phyloP scores from a whole-genome alignment of 30 jellyfish, hydroid and myxozoan genomes.

The Turritopsis rubra region DNA sequence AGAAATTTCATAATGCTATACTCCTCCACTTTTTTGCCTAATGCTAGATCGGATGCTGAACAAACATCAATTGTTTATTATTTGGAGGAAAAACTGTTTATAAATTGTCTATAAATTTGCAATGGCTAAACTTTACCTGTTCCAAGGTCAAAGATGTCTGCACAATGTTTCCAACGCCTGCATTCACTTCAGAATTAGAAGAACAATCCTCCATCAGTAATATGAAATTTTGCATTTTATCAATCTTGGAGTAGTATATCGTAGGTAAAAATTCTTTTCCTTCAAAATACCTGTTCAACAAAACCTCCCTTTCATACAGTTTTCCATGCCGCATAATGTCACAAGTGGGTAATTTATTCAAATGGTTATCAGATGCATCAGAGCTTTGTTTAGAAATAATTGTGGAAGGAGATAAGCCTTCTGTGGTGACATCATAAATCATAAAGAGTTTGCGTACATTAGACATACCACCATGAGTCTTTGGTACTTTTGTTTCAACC shows the following conservation, averaged over 20 bases:
- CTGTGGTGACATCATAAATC: neutral
- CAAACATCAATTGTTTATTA: too few species aligned
- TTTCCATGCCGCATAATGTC: slow-evolving; percentile 14
- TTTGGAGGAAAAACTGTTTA: too few species aligned
- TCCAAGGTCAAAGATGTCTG: slow-evolving; percentile 3
- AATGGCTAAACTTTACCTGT: neutral
- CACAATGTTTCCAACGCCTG: neutral
- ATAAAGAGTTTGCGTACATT: neutral
- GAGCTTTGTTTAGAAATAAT: neutral
- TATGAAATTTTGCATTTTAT: neutral
- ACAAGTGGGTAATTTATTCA: neutral
- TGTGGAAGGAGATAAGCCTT: neutral
- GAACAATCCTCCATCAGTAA: slow-evolving; percentile 14
- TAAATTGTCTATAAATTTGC: too few species aligned
- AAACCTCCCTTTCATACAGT: slow-evolving; percentile 4
- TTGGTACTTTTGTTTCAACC: neutral
- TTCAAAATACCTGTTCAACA: neutral
- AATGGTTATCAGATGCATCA: neutral
- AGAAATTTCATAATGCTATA: too few species aligned
- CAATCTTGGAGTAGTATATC: neutral
- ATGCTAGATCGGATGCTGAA: too few species aligned
- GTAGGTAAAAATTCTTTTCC: neutral
- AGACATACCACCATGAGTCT: slow-evolving; percentile 12
- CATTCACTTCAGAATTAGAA: slow-evolving; percentile 6
- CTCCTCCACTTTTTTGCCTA: too few species aligned